phyloP scores from a whole-genome alignment of 2,797 vertebrate species.

The Trachurus trachurus region DNA sequence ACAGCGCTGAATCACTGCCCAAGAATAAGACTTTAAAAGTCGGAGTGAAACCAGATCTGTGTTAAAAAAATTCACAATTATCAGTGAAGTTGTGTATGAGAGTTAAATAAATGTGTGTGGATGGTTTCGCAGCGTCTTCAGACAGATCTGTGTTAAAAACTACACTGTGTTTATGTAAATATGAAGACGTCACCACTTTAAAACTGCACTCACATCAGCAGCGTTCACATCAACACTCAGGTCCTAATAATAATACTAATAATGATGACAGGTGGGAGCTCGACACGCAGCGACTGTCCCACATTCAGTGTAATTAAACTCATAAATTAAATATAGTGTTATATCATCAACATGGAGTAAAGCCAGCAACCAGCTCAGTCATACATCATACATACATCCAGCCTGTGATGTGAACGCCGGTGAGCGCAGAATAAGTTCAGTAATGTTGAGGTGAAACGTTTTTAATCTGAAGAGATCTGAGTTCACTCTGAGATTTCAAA shows the following conservation, averaged over 20 bases:
- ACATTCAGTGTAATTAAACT: background rate
- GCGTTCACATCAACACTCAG: too few relatives aligned
- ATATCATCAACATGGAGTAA: background rate
- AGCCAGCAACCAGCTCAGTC: background rate
- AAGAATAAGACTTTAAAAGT: background rate
- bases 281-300: background rate
- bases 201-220: too few relatives aligned
- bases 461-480: background rate
- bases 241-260: too few relatives aligned
- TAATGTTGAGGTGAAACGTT: too few relatives aligned
- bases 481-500: slow-evolving; percentile 16
- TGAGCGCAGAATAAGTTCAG: too few relatives aligned
- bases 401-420: too few relatives aligned
- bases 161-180: too few relatives aligned
- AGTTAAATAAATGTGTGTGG: background rate
- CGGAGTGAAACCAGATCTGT: background rate
- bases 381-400: background rate
- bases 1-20: slow-evolving; percentile 24
- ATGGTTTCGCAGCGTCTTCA: background rate
- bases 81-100: background rate
- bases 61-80: too few relatives aligned
- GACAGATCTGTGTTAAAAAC: background rate
- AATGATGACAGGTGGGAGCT: too few relatives aligned
- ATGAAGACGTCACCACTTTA: too few relatives aligned
- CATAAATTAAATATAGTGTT: background rate